Conservation (phyloP, 2,113 vertebrate genomes). For the Gymnocephalus cernua region DNA sequence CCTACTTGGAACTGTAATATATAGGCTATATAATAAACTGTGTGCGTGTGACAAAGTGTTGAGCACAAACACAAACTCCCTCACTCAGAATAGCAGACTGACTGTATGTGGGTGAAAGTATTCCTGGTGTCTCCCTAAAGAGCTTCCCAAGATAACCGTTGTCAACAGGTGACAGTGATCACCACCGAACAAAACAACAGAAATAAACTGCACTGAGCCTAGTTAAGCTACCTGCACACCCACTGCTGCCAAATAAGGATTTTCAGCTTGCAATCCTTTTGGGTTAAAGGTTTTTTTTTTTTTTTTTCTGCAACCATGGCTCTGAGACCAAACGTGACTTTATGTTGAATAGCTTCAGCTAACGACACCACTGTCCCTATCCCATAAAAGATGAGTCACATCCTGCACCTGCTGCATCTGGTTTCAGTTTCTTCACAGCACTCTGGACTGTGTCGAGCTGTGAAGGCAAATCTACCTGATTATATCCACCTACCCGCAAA, state of each 20-base stretch:
- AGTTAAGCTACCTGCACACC: conserved; percentile 2
- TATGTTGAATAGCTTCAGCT: conserved; percentile 9
- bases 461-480: conserved; percentile 32
- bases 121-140: conserved; percentile 10
- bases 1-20: neutral
- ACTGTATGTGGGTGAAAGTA: conserved; percentile 27
- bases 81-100: conserved; percentile 18
- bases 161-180: conserved; percentile 67
- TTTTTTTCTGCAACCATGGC: conserved; percentile 6
- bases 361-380: conserved; percentile 14
- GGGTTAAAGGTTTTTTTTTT: conserved; percentile 34
- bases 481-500: neutral
- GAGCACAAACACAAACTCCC: conserved; percentile 25
- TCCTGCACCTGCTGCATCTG: conserved; percentile 29
- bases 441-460: conserved; percentile 11
- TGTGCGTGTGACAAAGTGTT: conserved; percentile 58
- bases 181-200: conserved; percentile 24
- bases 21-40: neutral
- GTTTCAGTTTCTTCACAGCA: conserved; percentile 14
- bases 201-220: conserved; percentile 4
- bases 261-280: conserved; percentile 58
- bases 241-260: conserved; percentile 42
- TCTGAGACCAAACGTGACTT: conserved; percentile 51
- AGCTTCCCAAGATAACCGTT: neutral
- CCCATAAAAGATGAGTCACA: conserved; percentile 37